These are phyloP conservation scores for Tamandua tetradactyla DNA, from an alignment of 2,797 vertebrate genomes.

Conservation along the genomic window DNA sequence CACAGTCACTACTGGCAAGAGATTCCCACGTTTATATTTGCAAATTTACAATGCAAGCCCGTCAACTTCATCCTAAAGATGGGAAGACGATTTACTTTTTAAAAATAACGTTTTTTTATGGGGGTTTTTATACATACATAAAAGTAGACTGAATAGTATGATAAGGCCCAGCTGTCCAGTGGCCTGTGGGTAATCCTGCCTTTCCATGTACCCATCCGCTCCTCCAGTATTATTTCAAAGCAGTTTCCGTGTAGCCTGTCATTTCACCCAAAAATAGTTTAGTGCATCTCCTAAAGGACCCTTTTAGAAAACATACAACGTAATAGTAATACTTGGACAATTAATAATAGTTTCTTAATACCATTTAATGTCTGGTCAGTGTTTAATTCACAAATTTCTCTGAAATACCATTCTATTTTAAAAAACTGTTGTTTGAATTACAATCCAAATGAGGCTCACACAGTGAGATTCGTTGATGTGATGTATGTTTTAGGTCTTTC, in stretches of 20 bases:
- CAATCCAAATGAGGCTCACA: not conserved
- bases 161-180: rapidly evolving
- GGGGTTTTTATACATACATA: not conserved
- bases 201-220: not conserved
- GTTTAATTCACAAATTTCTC: not conserved
- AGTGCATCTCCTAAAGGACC: not conserved
- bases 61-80: not conserved
- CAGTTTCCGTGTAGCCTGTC: not conserved
- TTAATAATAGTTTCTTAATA: not conserved
- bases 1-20: not conserved
- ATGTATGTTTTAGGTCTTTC: not conserved
- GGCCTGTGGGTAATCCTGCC: rapidly evolving
- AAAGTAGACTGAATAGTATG: no score
- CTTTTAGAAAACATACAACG: not conserved
- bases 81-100: not conserved
- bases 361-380: not conserved
- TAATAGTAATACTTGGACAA: not conserved
- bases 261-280: not conserved
- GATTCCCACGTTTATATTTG: not conserved
- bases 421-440: not conserved
- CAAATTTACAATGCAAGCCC: not conserved
- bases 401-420: not conserved
- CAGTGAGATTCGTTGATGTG: rapidly evolving
- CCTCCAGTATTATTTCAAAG: not conserved
- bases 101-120: not conserved